phyloP scores from a whole-genome alignment of 2,888 invertebrate species.

The Hydroisotoma schaefferi region DNA sequence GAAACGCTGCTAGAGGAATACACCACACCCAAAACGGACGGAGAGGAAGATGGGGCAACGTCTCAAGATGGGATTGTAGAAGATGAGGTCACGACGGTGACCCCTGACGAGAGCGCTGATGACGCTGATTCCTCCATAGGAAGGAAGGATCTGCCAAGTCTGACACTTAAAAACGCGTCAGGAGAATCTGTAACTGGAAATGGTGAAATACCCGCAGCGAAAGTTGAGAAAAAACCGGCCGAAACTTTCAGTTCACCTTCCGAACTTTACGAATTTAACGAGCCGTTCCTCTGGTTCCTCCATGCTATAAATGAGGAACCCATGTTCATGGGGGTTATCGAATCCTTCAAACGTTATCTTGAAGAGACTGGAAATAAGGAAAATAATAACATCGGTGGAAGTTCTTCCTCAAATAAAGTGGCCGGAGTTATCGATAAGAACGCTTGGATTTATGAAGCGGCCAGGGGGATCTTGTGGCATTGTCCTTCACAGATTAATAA shows the following conservation, averaged over 20 bases:
- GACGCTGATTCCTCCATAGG: background rate
- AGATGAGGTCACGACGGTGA: background rate
- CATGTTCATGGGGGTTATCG: slow-evolving; percentile 42
- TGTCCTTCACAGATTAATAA: slow-evolving; percentile 16
- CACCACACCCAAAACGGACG: slow-evolving; percentile 11
- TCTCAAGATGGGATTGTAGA: slow-evolving; percentile 6
- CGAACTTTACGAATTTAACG: slow-evolving; percentile 33
- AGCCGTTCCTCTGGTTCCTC: slow-evolving; percentile 42
- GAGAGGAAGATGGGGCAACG: slow-evolving; percentile 7
- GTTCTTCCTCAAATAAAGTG: no score
- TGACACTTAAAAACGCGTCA: background rate
- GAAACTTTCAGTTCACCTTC: slow-evolving; percentile 9
- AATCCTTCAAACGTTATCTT: slow-evolving; percentile 33
- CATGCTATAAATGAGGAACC: slow-evolving; percentile 42
- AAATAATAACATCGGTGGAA: slow-evolving; percentile 5
- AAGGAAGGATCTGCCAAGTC: slow-evolving; percentile 5
- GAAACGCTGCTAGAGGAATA: slow-evolving; percentile 12
- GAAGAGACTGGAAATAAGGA: slow-evolving; percentile 29
- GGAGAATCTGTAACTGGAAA: background rate
- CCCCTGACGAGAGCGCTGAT: background rate
- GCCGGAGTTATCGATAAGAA: slow-evolving; percentile 11
- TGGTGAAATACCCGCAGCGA: background rate
- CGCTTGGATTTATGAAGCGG: slow-evolving; percentile 16
- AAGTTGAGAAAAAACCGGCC: background rate
- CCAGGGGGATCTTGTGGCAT: slow-evolving; percentile 19